These are phyloP conservation scores for Salvelinus namaycush DNA, from an alignment of 2,113 vertebrate species.

Conservation along the genomic window DNA sequence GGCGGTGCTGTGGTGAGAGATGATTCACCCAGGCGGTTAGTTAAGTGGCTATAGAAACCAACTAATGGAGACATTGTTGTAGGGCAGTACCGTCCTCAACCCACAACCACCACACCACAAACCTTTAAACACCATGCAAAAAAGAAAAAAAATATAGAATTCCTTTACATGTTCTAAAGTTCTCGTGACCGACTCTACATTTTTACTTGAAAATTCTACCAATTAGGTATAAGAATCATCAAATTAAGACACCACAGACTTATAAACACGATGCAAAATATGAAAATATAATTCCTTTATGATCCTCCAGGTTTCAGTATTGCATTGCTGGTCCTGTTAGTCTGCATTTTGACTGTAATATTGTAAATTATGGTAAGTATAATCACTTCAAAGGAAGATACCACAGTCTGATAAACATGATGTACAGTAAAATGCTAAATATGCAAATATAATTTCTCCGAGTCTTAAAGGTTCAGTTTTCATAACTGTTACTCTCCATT, in stretches of 20 bases:
- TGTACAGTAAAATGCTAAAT: neutral
- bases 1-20: neutral
- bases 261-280: slow-evolving; percentile 33
- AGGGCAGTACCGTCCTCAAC: slow-evolving; percentile 23
- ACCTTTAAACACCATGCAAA: slow-evolving; percentile 35
- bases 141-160: neutral
- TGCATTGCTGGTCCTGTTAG: neutral
- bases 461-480: too few relatives aligned
- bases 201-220: too few relatives aligned
- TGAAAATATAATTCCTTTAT: neutral
- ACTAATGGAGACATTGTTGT: slow-evolving; percentile 26
- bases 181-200: too few relatives aligned
- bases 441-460: neutral
- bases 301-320: neutral
- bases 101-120: slow-evolving; percentile 49
- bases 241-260: too few relatives aligned
- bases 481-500: neutral
- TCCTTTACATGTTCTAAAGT: neutral
- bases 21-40: neutral
- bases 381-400: too few relatives aligned
- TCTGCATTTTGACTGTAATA: too few relatives aligned
- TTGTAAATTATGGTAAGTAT: too few relatives aligned
- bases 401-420: too few relatives aligned
- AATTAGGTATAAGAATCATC: too few relatives aligned
- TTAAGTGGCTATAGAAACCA: neutral